A percentile compares a stretch with the other conserved stretches of the same genome.
Conservation (phyloP, 2,888 invertebrate genomes). For the Hipparchia semele region DNA sequence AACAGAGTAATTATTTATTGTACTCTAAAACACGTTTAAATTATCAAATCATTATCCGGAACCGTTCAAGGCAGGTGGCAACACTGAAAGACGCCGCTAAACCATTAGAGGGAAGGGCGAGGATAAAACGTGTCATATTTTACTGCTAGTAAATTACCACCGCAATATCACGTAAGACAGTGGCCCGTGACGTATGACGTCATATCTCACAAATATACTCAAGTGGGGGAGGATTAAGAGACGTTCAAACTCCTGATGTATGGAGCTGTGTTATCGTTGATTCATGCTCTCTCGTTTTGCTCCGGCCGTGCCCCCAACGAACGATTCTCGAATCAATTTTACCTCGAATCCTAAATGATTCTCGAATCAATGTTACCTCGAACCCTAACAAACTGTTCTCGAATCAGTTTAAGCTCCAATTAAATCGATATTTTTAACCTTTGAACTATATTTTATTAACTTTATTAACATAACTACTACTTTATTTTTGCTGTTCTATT, state of each 20-base stretch:
- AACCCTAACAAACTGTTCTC: too few relatives aligned
- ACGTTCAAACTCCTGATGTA: constrained; percentile 63
- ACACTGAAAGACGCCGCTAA: constrained; percentile 15
- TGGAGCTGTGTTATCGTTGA: constrained; percentile 59
- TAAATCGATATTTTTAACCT: neutral
- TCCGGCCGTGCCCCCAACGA: constrained; percentile 37
- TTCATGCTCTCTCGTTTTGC: constrained; percentile 56
- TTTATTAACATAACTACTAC: neutral
- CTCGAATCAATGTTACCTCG: neutral
- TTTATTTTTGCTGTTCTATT: neutral
- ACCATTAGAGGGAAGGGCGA: constrained; percentile 23
- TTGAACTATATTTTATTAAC: too few relatives aligned
- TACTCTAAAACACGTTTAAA: neutral
- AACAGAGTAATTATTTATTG: too few relatives aligned
- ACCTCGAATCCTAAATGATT: neutral
- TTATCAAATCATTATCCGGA: neutral
- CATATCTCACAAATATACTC: constrained; percentile 69
- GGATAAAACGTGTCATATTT: constrained; percentile 40
- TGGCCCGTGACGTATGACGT: constrained; percentile 65
- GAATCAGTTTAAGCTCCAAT: neutral
- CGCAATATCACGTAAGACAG: constrained; percentile 45
- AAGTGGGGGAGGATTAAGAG: constrained; percentile 67
- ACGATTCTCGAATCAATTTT: constrained; percentile 4
- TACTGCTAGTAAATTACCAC: constrained; percentile 36
- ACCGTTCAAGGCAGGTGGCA: neutral